A percentile compares a stretch with the other conserved stretches of the same genome.
Conservation (phyloP, 2,113 vertebrate species). For the Mohoua ochrocephala region DNA sequence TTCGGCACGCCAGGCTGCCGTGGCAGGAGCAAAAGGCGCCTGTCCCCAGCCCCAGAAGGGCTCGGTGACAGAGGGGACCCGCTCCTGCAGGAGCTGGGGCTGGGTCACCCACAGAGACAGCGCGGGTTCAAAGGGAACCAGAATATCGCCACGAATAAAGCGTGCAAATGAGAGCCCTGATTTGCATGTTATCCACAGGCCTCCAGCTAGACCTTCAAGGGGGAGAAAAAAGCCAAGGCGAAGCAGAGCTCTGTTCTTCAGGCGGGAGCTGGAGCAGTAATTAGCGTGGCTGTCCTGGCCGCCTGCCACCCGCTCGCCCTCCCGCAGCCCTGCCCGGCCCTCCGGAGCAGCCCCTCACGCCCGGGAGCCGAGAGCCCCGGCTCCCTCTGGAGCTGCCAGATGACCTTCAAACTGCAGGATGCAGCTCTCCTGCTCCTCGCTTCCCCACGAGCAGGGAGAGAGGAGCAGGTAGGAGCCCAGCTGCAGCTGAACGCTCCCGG, state of each 20-base stretch:
- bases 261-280: not conserved
- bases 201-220: not conserved
- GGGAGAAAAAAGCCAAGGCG: not conserved
- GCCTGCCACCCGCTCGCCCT: not conserved
- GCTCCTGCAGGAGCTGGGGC: not conserved
- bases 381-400: not conserved
- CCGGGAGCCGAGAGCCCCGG: not conserved
- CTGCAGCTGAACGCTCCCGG: not conserved
- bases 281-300: not conserved
- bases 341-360: not conserved
- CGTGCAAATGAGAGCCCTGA: not conserved
- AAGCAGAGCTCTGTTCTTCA: constrained; percentile 8
- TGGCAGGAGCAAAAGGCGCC: accelerated
- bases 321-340: not conserved
- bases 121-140: not conserved
- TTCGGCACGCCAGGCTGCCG: accelerated
- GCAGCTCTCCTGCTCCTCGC: not conserved
- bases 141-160: not conserved
- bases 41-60: not conserved
- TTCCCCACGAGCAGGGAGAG: accelerated
- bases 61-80: not conserved
- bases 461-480: not conserved
- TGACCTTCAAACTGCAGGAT: not conserved
- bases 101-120: not conserved
- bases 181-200: not conserved